Conservation (phyloP, 92 coral and sea anemone species). For the Phenganax marumi region DNA sequence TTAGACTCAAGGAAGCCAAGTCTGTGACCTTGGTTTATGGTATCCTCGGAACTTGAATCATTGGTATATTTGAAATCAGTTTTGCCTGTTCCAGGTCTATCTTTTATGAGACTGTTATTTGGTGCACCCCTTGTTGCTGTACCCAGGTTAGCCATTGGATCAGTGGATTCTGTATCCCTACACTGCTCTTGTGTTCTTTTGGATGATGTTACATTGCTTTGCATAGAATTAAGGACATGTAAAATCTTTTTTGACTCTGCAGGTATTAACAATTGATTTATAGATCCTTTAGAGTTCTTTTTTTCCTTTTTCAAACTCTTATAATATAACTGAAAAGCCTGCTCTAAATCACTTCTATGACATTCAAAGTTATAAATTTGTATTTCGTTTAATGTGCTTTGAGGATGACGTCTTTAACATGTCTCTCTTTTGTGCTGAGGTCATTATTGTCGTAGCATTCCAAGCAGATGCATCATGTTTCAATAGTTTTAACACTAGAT, state of each 20-base stretch:
- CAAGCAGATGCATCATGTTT: background rate
- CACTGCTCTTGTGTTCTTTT: too few species aligned
- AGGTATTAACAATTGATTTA: background rate
- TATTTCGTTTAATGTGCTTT: background rate
- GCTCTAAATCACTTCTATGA: background rate
- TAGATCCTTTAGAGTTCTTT: background rate
- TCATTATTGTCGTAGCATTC: background rate
- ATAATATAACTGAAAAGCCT: background rate
- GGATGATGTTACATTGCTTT: too few species aligned
- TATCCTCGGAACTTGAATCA: background rate
- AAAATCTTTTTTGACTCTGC: background rate
- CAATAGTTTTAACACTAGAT: slow-evolving; percentile 1
- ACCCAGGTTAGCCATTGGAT: too few species aligned
- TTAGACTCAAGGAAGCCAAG: background rate
- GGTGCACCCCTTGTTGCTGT: too few species aligned
- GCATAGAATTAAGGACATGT: too few species aligned
- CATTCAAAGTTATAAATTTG: background rate
- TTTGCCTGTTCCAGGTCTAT: background rate
- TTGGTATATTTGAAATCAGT: background rate
- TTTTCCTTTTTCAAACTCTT: background rate
- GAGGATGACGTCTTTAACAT: background rate
- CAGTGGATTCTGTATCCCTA: too few species aligned
- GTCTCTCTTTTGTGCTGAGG: background rate
- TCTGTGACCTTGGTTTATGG: background rate
- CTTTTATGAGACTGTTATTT: too few species aligned